phyloP scores from a whole-genome alignment of 2,113 vertebrate genomes.

The Paratilapia polleni region DNA sequence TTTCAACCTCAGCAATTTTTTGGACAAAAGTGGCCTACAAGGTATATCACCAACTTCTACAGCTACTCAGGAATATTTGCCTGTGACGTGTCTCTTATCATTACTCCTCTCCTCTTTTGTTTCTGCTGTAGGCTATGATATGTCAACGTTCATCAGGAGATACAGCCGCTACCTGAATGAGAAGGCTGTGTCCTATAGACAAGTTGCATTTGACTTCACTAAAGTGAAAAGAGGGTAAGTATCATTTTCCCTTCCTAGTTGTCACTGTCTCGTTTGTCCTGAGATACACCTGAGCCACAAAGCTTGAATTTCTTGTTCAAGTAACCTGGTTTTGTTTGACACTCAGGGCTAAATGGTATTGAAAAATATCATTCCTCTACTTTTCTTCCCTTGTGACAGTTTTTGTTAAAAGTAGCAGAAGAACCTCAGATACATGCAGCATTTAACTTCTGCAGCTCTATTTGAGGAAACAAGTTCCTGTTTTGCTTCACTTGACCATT shows the following conservation, averaged over 20 bases:
- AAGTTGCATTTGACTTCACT: slow-evolving; percentile 99
- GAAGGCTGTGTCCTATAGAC: slow-evolving; percentile 98
- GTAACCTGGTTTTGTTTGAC: not conserved
- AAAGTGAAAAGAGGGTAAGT: slow-evolving; percentile 99
- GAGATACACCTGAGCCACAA: not conserved
- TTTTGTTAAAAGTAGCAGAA: not conserved
- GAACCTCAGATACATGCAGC: not conserved
- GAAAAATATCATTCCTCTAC: not conserved
- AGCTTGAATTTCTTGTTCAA: not conserved
- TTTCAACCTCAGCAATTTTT: slow-evolving; percentile 99
- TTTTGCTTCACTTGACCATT: not conserved
- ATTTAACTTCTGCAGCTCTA: not conserved
- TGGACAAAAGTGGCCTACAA: slow-evolving; percentile 98
- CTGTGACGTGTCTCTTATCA: slow-evolving; percentile 95
- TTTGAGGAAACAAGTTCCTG: not conserved
- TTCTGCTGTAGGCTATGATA: slow-evolving; percentile 89
- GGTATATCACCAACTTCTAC: slow-evolving; percentile 92
- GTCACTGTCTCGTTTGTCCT: not conserved
- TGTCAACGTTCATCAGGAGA: slow-evolving; percentile 97
- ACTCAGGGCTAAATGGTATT: not conserved
- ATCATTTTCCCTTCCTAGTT: not conserved
- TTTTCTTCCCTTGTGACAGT: not conserved
- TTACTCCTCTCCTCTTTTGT: slow-evolving; percentile 36
- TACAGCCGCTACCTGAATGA: slow-evolving; percentile 98
- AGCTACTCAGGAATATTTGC: slow-evolving; percentile 91